Evolutionary conservation across 2,888 invertebrate genomes (phyloP).

Genomic region (Yponomeuta sedellus): DNA sequence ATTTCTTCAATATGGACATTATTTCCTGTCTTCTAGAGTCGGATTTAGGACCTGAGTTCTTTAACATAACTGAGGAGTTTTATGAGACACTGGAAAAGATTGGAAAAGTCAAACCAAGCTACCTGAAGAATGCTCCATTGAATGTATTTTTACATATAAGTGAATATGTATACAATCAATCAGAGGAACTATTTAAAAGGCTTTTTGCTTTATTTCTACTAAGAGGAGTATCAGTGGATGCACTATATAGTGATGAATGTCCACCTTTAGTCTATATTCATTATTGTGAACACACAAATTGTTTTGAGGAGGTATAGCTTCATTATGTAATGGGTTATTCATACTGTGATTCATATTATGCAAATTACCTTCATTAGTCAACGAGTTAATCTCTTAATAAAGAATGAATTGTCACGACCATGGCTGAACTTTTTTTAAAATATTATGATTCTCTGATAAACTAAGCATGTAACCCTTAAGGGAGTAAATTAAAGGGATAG

Average conservation of each 20-base stretch:
- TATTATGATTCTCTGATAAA: too few species aligned
- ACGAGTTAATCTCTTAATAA: too few species aligned
- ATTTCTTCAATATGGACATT: constrained; percentile 59
- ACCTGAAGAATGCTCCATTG: constrained; percentile 51
- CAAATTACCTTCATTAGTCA: constrained; percentile 3
- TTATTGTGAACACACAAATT: constrained; percentile 44
- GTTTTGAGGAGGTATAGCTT: constrained; percentile 50
- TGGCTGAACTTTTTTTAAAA: too few species aligned
- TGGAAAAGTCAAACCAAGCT: constrained; percentile 40
- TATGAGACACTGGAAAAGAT: constrained; percentile 41
- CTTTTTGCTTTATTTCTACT: constrained; percentile 57
- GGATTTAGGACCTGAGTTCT: constrained; percentile 58
- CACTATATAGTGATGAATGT: constrained; percentile 51
- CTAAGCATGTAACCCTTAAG: too few species aligned
- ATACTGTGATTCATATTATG: too few species aligned
- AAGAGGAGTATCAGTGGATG: constrained; percentile 58
- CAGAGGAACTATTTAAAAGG: constrained; percentile 49
- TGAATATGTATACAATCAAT: constrained; percentile 58
- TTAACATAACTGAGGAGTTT: constrained; percentile 49
- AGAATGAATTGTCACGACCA: too few species aligned
- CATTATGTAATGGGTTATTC: not conserved
- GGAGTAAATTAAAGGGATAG: too few species aligned
- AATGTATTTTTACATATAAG: constrained; percentile 58
- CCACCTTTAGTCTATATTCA: constrained; percentile 65
- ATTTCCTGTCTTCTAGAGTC: constrained; percentile 52